phyloP scores from a whole-genome alignment of 2,888 invertebrate species.

The Liodrosophila aerea region DNA sequence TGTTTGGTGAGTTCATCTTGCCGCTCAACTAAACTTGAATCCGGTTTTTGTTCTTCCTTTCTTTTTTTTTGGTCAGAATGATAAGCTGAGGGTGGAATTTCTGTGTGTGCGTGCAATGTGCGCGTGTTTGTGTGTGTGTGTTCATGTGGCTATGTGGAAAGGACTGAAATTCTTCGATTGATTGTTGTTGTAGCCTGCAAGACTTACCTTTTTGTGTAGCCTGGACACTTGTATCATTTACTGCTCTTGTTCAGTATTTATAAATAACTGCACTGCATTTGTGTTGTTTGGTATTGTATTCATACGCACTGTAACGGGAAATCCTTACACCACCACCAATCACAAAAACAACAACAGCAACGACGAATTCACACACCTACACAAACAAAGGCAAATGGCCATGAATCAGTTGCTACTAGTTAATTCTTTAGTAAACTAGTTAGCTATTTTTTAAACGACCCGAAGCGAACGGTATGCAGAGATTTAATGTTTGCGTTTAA shows the following conservation, averaged over 20 bases:
- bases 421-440: too few relatives aligned
- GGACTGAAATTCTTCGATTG: constrained; percentile 44
- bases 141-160: constrained; percentile 9
- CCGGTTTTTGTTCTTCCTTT: constrained; percentile 33
- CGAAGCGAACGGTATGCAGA: neutral
- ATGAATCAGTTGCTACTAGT: neutral
- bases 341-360: too few relatives aligned
- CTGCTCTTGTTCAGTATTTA: neutral
- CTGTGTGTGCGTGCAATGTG: constrained; percentile 7
- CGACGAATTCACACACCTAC: constrained; percentile 8
- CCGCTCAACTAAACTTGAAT: constrained; percentile 44
- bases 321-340: constrained; percentile 12
- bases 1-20: constrained; percentile 29
- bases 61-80: constrained; percentile 25
- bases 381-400: neutral
- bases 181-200: constrained; percentile 40
- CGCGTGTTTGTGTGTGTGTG: constrained; percentile 3
- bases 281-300: constrained; percentile 12
- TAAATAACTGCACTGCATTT: constrained; percentile 19
- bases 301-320: constrained; percentile 1
- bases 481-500: constrained; percentile 4
- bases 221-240: constrained; percentile 20
- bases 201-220: constrained; percentile 33
- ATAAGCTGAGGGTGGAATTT: constrained; percentile 50
- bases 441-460: neutral